Evolutionary conservation across 2,113 vertebrate species (phyloP).

Genomic region (Thamnophis sirtalis): DNA sequence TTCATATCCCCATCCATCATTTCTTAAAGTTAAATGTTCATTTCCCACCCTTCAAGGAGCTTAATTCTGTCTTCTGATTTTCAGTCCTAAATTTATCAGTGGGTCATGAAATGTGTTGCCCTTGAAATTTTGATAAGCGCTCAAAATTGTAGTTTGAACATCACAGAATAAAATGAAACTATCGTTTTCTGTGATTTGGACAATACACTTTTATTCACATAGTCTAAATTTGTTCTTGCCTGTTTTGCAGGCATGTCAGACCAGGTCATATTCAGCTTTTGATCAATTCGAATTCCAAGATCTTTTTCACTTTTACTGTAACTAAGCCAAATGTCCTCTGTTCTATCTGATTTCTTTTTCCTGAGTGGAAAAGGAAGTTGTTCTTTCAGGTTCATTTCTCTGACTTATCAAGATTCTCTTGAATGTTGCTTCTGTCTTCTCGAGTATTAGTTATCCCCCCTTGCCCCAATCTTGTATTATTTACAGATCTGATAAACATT

Average conservation of each 20-base stretch:
- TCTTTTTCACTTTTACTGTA: not conserved
- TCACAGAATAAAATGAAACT: not conserved
- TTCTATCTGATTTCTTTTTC: not conserved
- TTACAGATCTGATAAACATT: not conserved
- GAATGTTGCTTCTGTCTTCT: not conserved
- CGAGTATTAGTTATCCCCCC: not conserved
- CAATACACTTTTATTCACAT: not conserved
- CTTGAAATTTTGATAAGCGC: not conserved
- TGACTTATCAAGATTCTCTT: not conserved
- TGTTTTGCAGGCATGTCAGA: not conserved
- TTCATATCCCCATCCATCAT: not conserved
- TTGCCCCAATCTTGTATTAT: not conserved
- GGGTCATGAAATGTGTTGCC: not conserved
- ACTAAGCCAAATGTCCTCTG: not conserved
- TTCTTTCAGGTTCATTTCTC: not conserved
- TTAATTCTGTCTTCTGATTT: not conserved
- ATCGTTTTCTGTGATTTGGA: not conserved
- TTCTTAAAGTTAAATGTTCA: not conserved
- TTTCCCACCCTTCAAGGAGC: not conserved
- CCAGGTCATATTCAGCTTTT: not conserved
- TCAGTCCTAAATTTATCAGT: not conserved
- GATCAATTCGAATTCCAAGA: not conserved
- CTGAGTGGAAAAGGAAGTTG: not conserved
- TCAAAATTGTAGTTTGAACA: not conserved
- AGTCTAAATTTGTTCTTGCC: not conserved